These are phyloP conservation scores for Pentalonia nigronervosa DNA, from an alignment of 1,140 invertebrate genomes.

Conservation along the genomic window DNA sequence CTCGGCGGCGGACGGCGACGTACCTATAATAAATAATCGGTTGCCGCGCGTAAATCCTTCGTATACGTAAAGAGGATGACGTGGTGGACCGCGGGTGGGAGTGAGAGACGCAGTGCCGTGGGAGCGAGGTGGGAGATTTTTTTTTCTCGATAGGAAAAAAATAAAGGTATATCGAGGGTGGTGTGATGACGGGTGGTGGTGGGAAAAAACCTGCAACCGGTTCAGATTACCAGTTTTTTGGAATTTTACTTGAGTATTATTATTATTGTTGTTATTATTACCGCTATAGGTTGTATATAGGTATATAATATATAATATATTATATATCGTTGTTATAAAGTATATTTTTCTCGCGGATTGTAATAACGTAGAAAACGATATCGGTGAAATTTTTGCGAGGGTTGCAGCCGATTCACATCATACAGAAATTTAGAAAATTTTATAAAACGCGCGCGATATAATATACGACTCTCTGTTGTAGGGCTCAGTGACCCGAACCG, in stretches of 20 bases:
- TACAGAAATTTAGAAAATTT: neutral
- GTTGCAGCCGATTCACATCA: neutral
- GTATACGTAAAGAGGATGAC: neutral
- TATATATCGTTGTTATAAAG: neutral
- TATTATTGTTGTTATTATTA: slow-evolving; percentile 31
- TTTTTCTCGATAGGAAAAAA: neutral
- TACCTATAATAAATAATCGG: slow-evolving; percentile 51
- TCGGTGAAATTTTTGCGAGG: slow-evolving; percentile 23
- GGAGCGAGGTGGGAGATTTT: slow-evolving; percentile 5
- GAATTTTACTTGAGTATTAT: slow-evolving; percentile 13
- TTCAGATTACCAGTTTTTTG: slow-evolving; percentile 55
- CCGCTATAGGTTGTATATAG: neutral
- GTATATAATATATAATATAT: neutral
- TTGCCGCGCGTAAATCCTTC: slow-evolving; percentile 38
- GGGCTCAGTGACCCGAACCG: slow-evolving; percentile 42
- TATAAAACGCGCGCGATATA: neutral
- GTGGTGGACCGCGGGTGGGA: neutral
- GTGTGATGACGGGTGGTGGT: neutral
- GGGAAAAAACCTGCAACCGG: slow-evolving; percentile 31
- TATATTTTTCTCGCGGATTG: neutral
- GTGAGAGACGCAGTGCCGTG: neutral
- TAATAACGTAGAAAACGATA: neutral
- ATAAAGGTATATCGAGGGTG: slow-evolving; percentile 31
- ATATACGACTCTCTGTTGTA: neutral
- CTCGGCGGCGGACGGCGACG: slow-evolving; percentile 2